Conservation (phyloP, 2,113 vertebrate species). For the Heterochromis multidens region DNA sequence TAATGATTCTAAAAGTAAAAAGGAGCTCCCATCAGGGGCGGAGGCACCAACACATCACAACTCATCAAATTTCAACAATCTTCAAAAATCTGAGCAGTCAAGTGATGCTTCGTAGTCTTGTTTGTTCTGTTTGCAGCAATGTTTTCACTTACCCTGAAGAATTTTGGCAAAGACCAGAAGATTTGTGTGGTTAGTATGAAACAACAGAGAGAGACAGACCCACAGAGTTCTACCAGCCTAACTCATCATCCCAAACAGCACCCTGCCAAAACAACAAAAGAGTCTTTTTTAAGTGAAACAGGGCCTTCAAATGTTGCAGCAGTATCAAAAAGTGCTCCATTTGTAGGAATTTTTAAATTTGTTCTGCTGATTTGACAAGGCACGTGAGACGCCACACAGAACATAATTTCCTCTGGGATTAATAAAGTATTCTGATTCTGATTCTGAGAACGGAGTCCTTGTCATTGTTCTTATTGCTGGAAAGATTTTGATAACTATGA, state of each 20-base stretch:
- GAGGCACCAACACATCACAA: not conserved
- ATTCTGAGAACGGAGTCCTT: too few species aligned
- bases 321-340: not conserved
- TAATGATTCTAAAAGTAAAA: not conserved
- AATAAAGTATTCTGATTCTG: too few species aligned
- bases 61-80: not conserved
- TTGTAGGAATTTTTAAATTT: not conserved
- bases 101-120: not conserved
- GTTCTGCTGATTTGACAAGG: slow-evolving; percentile 9
- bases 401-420: too few species aligned
- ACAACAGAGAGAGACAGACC: not conserved
- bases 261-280: not conserved
- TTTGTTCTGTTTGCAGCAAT: slow-evolving; percentile 4
- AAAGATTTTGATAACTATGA: slow-evolving; percentile 9
- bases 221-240: not conserved
- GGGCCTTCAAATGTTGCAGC: not conserved
- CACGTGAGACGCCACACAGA: slow-evolving; percentile 6
- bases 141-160: not conserved
- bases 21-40: not conserved
- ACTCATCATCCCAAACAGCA: not conserved
- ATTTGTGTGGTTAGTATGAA: not conserved
- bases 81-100: not conserved
- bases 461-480: not conserved
- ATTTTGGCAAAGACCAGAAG: slow-evolving; percentile 25
- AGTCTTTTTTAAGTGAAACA: not conserved